phyloP scores from a whole-genome alignment of 2,888 invertebrate species.

The Heliconius aoede region DNA sequence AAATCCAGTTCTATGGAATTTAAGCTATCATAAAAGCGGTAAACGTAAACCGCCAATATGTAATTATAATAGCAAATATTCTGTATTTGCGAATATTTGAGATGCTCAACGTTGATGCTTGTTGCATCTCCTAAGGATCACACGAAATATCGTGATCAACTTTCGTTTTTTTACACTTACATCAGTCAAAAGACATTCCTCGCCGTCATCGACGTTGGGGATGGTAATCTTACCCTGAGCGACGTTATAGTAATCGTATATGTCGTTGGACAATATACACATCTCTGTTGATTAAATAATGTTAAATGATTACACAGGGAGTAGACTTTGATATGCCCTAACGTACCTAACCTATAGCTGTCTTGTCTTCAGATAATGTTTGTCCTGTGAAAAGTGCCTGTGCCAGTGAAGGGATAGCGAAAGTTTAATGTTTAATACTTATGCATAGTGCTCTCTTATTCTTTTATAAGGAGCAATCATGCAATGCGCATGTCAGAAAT shows the following conservation, averaged over 20 bases:
- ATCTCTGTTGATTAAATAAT: conserved; percentile 85
- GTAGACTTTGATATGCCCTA: conserved; percentile 48
- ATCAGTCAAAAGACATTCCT: conserved; percentile 94
- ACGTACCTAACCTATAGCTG: conserved; percentile 53
- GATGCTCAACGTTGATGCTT: conserved; percentile 41
- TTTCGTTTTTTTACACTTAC: conserved; percentile 88
- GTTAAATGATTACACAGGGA: conserved; percentile 51
- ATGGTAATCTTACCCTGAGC: conserved; percentile 98
- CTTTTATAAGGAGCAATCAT: conserved; percentile 77
- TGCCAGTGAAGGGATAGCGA: conserved; percentile 71
- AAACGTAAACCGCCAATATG: neutral
- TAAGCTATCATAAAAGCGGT: conserved; percentile 15
- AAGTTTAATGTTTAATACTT: conserved; percentile 62
- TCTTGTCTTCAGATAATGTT: conserved; percentile 61
- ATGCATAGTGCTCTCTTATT: conserved; percentile 75
- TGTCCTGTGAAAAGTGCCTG: conserved; percentile 67
- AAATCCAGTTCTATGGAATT: conserved; percentile 37
- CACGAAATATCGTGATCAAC: conserved; percentile 41
- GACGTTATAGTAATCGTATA: conserved; percentile 96
- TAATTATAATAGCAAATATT: neutral
- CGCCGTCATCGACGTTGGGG: conserved; percentile 97
- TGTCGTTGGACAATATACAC: conserved; percentile 92
- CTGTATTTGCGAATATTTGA: conserved; percentile 20
- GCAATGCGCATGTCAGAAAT: conserved; percentile 75
- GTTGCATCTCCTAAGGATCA: conserved; percentile 47